Conservation (phyloP, 2,113 vertebrate species). For the Marmota flaviventris region DNA sequence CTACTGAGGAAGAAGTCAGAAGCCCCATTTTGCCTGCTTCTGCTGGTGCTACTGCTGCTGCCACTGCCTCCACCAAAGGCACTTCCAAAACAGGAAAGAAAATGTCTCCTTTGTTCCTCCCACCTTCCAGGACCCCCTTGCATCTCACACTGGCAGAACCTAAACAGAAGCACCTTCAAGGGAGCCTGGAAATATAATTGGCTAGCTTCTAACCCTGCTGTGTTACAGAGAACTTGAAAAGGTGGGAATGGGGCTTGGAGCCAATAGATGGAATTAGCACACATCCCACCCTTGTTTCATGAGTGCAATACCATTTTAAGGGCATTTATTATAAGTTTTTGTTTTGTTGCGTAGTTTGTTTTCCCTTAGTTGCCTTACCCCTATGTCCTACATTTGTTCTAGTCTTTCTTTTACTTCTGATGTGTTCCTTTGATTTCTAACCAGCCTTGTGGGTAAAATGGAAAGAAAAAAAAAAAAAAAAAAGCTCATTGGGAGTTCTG, state of each 20-base stretch:
- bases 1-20: neutral
- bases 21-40: rapidly evolving
- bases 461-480: neutral
- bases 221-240: neutral
- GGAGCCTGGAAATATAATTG: neutral
- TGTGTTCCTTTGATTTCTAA: neutral
- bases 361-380: neutral
- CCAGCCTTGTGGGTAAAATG: neutral
- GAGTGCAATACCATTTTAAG: neutral
- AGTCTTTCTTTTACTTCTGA: neutral
- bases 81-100: neutral
- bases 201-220: neutral
- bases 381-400: neutral
- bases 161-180: neutral
- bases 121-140: neutral
- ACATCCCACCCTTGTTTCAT: neutral
- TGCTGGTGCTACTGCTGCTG: neutral
- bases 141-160: neutral
- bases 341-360: neutral
- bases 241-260: neutral
- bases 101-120: neutral
- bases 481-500: neutral
- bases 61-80: neutral
- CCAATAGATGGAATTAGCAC: neutral
- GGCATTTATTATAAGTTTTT: neutral